Base-by-base conservation (phyloP, 1,140 invertebrate genomes). In the Cheumatopsyche charites region DNA sequence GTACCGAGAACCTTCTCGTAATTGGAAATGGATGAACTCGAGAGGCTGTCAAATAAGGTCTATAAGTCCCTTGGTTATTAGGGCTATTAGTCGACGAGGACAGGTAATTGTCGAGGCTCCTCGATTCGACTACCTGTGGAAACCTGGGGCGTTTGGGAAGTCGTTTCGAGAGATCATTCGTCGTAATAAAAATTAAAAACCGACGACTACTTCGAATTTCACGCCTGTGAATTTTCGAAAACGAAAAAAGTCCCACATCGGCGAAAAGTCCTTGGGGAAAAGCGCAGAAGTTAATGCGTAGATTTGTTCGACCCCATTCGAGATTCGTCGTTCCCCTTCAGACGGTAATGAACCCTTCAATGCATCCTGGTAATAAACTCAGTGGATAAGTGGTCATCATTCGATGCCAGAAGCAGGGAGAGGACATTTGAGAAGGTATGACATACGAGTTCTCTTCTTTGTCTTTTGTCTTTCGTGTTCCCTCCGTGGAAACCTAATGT, bases 31-130 rank as follows among this genome's bases (percentile, higher is more conserved):
- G 62, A 47, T 65, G 65, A 68, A 67, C 49, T 49, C 17, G 61
- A 69, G 71, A 74, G 66, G 55, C 45, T 63, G 71, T 67, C 71
- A 74, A 58, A 52, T 68, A 47, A 45, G 66, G 66, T 55, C 47
- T 36, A 36, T 63, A 63, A 25, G 29, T 36, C 55, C 55, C 9
- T 42, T 12, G 66, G 49, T 68, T 68, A 68, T 68, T 68, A 68
- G 15, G 66, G 66, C 49, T 68, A 68, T 68, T 68, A 68, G 49
- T 41, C n/a, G 26, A 42, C 15, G 66, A 23, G 66, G 55, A 58
- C 55, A 67, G 66, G 66, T 68, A 68, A 68, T 68, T 49, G 11
- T 36, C 11, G 17, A 52, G 23, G 66, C 17, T 42, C 23, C 23
- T 23, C 55, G 3, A 23, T 1, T 42, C 21, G 29, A 36, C 36